Evolutionary conservation across 2,113 vertebrate genomes (phyloP).

Genomic region (Sclerurus mexicanus): DNA sequence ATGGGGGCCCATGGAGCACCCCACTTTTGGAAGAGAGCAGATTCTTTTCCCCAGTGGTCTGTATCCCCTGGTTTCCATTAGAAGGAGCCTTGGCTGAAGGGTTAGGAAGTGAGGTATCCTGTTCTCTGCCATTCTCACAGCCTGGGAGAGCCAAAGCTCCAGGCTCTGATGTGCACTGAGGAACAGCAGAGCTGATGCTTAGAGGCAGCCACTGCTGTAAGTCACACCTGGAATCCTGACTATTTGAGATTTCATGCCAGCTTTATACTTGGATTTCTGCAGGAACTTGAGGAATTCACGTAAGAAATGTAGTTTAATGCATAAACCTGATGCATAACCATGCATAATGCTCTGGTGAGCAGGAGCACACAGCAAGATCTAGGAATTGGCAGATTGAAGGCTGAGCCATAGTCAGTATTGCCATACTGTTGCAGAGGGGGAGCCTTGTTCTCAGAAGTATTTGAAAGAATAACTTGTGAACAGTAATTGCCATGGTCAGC

Average conservation of each 20-base stretch:
- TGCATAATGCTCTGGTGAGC: background rate
- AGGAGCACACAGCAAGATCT: background rate
- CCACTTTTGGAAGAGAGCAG: background rate
- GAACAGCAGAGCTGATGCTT: background rate
- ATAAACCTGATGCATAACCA: background rate
- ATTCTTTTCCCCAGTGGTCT: background rate
- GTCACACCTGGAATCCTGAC: background rate
- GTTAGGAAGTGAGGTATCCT: background rate
- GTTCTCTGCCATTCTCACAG: background rate
- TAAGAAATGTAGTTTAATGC: background rate
- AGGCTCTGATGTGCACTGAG: background rate
- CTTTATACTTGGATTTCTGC: background rate
- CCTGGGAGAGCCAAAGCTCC: background rate
- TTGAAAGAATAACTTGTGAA: background rate
- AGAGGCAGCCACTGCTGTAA: background rate
- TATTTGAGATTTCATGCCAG: background rate
- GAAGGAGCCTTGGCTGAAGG: background rate
- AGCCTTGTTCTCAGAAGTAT: background rate
- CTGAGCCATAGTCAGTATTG: background rate
- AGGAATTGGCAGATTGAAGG: background rate
- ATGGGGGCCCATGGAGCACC: background rate
- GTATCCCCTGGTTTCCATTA: background rate
- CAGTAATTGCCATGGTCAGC: accelerated
- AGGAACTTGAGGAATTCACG: background rate
- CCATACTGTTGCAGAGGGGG: background rate